Evolutionary conservation across 2,113 vertebrate genomes (phyloP).

Genomic region (Columba livia): DNA sequence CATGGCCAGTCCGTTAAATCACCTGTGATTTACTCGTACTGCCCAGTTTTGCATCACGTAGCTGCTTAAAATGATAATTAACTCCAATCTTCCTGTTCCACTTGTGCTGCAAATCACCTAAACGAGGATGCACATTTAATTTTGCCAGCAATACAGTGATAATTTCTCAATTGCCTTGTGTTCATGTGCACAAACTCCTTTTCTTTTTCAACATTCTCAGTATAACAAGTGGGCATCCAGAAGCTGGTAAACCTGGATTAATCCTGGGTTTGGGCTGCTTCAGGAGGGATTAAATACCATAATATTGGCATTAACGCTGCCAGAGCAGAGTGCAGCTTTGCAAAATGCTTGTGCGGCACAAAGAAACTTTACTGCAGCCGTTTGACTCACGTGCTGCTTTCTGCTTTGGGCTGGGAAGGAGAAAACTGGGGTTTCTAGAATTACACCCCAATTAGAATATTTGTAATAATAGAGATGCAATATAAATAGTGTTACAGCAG

Average conservation of each 20-base stretch:
- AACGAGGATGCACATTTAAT: accelerated
- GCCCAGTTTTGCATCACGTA: background rate
- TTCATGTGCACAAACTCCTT: background rate
- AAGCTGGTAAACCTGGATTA: background rate
- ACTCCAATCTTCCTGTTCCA: background rate
- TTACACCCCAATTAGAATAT: constrained; percentile 32
- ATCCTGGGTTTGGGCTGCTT: background rate
- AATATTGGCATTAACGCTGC: background rate
- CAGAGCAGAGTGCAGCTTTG: background rate
- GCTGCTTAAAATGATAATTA: background rate
- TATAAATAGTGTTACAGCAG: constrained; percentile 33
- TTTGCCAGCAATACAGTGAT: background rate
- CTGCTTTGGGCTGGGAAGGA: background rate
- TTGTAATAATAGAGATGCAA: constrained; percentile 38
- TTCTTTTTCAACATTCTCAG: background rate
- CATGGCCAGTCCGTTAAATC: background rate
- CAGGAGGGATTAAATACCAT: background rate
- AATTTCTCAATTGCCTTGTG: background rate
- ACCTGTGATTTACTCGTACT: accelerated
- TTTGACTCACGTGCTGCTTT: background rate
- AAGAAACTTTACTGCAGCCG: background rate
- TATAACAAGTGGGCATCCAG: background rate
- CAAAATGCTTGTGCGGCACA: background rate
- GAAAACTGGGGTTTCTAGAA: background rate
- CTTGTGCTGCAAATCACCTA: background rate